Evolutionary conservation across 2,113 vertebrate genomes (phyloP).

Genomic region (Pholis gunnellus): DNA sequence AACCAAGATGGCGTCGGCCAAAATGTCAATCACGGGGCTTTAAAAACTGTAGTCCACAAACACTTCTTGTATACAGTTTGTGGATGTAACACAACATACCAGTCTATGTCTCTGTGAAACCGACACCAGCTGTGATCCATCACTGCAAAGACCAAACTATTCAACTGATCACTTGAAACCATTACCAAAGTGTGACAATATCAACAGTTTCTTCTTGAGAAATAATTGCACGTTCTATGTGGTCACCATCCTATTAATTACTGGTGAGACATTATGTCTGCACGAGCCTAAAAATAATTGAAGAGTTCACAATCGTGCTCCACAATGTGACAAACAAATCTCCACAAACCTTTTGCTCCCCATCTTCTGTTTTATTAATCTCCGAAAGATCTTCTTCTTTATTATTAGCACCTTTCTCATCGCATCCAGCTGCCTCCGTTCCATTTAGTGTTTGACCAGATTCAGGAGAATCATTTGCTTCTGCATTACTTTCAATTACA

Average conservation of each 20-base stretch:
- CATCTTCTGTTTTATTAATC: conserved; percentile 23
- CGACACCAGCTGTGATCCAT: no score
- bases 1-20: no score
- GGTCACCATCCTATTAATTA: neutral
- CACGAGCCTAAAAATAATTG: neutral
- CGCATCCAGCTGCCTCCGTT: neutral
- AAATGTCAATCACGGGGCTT: no score
- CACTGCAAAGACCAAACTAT: neutral
- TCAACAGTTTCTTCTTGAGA: neutral
- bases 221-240: neutral
- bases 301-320: no score
- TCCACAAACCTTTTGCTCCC: conserved; percentile 66
- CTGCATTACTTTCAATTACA: conserved; percentile 39
- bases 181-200: neutral
- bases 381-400: conserved; percentile 36
- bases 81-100: no score
- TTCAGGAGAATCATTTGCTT: conserved; percentile 13
- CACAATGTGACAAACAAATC: neutral
- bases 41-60: neutral
- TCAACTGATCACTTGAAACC: neutral
- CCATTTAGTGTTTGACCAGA: neutral
- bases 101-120: no score
- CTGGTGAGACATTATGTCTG: neutral
- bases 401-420: neutral
- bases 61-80: neutral